phyloP scores from a whole-genome alignment of 2,797 vertebrate genomes.

The Salmo trutta region DNA sequence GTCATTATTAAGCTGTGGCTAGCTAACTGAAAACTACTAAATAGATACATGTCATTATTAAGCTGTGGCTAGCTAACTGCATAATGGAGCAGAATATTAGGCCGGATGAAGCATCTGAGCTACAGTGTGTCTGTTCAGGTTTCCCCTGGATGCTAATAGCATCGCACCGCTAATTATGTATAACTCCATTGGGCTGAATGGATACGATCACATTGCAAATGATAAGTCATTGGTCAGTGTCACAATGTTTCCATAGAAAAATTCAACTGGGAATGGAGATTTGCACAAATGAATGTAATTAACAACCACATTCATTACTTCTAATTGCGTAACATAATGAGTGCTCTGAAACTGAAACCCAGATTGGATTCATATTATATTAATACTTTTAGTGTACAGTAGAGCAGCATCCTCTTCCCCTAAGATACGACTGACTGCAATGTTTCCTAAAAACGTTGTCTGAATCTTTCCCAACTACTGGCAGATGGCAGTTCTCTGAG shows the following conservation, averaged over 20 bases:
- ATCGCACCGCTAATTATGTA: constrained; percentile 78
- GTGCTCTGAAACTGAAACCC: constrained; percentile 74
- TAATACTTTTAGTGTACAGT: constrained; percentile 64
- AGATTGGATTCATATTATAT: constrained; percentile 54
- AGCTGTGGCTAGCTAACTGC: constrained; percentile 70
- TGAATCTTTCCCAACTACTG: neutral
- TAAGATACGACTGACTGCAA: neutral
- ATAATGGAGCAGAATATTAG: constrained; percentile 52
- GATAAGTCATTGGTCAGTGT: constrained; percentile 77
- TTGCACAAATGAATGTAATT: constrained; percentile 81
- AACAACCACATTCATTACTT: constrained; percentile 79
- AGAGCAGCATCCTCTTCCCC: neutral
- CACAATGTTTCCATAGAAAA: constrained; percentile 77
- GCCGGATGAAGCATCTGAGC: constrained; percentile 60
- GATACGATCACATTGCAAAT: constrained; percentile 77
- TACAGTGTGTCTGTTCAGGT: constrained; percentile 65
- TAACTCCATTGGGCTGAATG: constrained; percentile 77
- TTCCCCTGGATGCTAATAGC: constrained; percentile 70
- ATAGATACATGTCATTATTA: constrained; percentile 20
- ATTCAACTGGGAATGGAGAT: constrained; percentile 74
- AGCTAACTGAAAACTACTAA: neutral
- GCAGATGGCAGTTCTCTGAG: neutral
- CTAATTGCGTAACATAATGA: constrained; percentile 74
- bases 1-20: too few species aligned
- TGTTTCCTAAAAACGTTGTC: neutral